Conservation (phyloP, 2,113 vertebrate species). For the Rallus limicola region DNA sequence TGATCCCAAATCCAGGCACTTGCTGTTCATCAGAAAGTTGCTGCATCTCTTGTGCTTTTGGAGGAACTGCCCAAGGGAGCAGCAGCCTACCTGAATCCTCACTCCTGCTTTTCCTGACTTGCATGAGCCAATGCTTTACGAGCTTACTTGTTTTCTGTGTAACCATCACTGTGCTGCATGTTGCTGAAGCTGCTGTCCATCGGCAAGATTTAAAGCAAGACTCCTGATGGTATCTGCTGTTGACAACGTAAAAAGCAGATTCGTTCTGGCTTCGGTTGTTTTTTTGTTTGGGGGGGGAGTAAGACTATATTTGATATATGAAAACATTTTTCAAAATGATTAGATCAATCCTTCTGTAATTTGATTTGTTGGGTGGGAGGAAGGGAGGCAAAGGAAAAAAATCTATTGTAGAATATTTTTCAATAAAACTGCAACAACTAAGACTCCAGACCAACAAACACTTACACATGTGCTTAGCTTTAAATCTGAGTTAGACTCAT, state of each 20-base stretch:
- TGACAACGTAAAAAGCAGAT: not conserved
- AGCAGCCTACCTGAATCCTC: not conserved
- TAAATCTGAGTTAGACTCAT: not conserved
- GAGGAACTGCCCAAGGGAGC: not conserved
- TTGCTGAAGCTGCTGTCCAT: not conserved
- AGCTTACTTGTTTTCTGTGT: not conserved
- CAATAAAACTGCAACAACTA: conserved; percentile 19
- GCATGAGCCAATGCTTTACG: rapidly evolving
- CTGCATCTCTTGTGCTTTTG: not conserved
- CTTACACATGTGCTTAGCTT: conserved; percentile 24
- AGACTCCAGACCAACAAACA: conserved; percentile 38
- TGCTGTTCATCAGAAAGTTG: not conserved
- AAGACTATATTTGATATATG: not conserved
- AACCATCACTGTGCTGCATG: not conserved
- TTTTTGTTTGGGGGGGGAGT: not conserved
- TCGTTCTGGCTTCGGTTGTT: not conserved
- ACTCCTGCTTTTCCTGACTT: not conserved
- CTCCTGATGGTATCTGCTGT: not conserved
- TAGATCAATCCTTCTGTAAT: not conserved
- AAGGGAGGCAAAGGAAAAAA: not conserved
- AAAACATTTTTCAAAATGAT: not conserved
- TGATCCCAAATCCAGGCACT: not conserved
- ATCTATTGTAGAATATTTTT: not conserved
- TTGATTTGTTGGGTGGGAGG: conserved; percentile 36
- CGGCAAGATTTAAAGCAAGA: not conserved